phyloP scores from a whole-genome alignment of 2,113 vertebrate species.

The Bagarius yarrelli region DNA sequence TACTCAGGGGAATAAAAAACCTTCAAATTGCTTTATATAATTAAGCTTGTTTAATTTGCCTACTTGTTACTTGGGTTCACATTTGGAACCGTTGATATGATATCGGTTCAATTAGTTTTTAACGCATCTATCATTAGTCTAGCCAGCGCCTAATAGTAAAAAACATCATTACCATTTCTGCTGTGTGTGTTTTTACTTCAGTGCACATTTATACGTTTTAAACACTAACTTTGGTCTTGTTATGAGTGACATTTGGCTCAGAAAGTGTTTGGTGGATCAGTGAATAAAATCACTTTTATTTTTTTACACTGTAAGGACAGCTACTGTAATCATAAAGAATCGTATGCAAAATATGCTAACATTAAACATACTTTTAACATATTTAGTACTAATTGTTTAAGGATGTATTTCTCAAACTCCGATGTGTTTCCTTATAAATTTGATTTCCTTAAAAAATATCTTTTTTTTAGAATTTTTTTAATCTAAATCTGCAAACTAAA shows the following conservation, averaged over 20 bases:
- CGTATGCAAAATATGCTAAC: background rate
- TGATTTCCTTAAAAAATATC: background rate
- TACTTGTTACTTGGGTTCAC: background rate
- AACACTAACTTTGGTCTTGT: no score
- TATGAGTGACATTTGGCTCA: no score
- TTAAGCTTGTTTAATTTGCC: background rate
- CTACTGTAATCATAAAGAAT: background rate
- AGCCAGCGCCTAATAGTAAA: background rate
- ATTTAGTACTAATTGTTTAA: background rate
- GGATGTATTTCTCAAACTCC: no score
- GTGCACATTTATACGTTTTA: background rate
- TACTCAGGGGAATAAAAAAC: background rate
- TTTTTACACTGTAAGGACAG: background rate
- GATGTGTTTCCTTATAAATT: background rate
- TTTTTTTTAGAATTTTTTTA: background rate
- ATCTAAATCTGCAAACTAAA: background rate
- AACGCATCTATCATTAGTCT: background rate
- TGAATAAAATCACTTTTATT: background rate
- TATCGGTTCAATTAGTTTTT: background rate
- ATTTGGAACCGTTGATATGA: background rate
- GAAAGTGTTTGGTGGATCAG: background rate
- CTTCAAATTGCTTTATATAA: conserved; percentile 4
- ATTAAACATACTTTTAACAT: background rate
- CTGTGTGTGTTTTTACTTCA: background rate
- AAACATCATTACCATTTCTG: background rate